These are phyloP conservation scores for Anarsia innoxiella DNA, from an alignment of 2,888 invertebrate genomes.

Conservation along the genomic window DNA sequence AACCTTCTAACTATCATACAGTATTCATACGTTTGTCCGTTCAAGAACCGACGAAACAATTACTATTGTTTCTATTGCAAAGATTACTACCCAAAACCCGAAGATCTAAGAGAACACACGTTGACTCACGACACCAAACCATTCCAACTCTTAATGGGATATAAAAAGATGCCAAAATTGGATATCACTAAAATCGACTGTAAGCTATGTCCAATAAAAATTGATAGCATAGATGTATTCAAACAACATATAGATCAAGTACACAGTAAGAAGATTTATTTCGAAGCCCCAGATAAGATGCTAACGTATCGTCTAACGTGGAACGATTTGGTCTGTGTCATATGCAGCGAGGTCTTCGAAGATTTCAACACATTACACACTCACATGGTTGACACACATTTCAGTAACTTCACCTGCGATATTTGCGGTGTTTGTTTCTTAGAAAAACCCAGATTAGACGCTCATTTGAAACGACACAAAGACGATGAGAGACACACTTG, in stretches of 20 bases:
- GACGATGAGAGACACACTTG: constrained; percentile 72
- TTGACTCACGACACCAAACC: constrained; percentile 58
- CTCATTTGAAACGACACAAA: constrained; percentile 60
- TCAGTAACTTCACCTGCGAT: constrained; percentile 62
- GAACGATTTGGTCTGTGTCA: constrained; percentile 61
- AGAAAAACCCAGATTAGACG: constrained; percentile 62
- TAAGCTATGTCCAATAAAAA: constrained; percentile 47
- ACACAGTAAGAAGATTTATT: constrained; percentile 60
- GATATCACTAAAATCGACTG: constrained; percentile 64
- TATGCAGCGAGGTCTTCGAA: constrained; percentile 60
- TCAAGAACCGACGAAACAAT: constrained; percentile 60
- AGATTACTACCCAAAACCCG: constrained; percentile 61
- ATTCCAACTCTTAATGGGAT: constrained; percentile 58
- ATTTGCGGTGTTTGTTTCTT: constrained; percentile 64
- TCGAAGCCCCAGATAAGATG: constrained; percentile 62
- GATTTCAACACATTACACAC: constrained; percentile 61
- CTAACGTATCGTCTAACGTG: constrained; percentile 51
- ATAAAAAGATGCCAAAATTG: constrained; percentile 63
- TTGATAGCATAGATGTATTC: constrained; percentile 48
- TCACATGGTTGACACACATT: constrained; percentile 59
- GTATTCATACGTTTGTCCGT: constrained; percentile 61
- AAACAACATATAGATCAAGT: constrained; percentile 56
- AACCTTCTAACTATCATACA: constrained; percentile 60
- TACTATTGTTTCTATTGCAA: constrained; percentile 68
- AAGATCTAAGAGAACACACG: constrained; percentile 60